Evolutionary conservation across 2,888 invertebrate species (phyloP), one percentile per base, ranked within the genome.

Genomic region (Andrena fulva): DNA sequence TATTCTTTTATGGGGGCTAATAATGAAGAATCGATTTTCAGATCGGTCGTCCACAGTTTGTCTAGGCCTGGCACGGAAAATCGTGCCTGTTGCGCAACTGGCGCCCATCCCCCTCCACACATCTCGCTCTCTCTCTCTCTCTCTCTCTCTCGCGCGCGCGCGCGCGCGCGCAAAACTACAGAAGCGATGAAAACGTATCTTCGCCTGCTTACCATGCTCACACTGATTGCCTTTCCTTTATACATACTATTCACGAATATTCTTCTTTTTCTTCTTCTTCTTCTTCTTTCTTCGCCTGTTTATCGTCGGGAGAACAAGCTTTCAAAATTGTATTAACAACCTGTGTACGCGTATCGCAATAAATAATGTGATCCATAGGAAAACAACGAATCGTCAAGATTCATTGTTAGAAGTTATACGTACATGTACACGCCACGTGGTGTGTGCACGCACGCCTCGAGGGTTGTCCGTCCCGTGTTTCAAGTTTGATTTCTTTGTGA

Each of bases 31-130:
- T 69, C 10, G 75, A 42, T 54, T 76, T 64, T 6, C 0, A 56
- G 86, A 90, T 76, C 74, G 85, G 82, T 78, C 83, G 54, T 84
- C 12, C 7, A 5, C 10, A 16, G 29, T 8, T 12, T 6, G 12
- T 10, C 48, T 29, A 70, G 52, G 29, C 70, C 70, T 54, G 69
- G 27, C 59, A 64, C 29, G 70, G 24, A 75, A 76, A 76, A 66
- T 60, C 20, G 52, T 80, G 59, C 33, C 24, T 79, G 73, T 79
- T 79, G 81, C 73, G 60, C 72, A 74, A 74, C 20, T 50, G 52
- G 20, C 69, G 42, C 33, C 35, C 29, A 35, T 64, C 20, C 56
- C 63, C 63, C 56, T 33, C 59, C 42, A 59, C 20, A 8, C 16
- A 2, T 35, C 7, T 52, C 27, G 42, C 29, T 7, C 2, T 48